A percentile compares a stretch with the other conserved stretches of the same genome.
Evolutionary conservation across 2,888 invertebrate species (phyloP).

Genomic region (Malachius bipustulatus): DNA sequence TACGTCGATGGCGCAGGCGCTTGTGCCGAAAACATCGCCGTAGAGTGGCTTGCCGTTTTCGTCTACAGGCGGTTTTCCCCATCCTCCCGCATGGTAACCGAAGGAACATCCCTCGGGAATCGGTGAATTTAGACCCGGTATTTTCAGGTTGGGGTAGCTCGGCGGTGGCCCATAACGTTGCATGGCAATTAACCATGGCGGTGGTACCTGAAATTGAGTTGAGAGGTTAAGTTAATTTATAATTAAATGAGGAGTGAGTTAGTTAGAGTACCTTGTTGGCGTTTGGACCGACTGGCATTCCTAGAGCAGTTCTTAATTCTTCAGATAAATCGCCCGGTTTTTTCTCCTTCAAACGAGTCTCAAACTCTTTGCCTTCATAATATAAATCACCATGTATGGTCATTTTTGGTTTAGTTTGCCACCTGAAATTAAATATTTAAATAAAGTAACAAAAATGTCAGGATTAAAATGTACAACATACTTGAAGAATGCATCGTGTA

Average conservation of each 20-base stretch:
- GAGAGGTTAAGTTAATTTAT: too few species aligned
- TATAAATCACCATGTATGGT: constrained; percentile 98
- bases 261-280: constrained; percentile 83
- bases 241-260: too few species aligned
- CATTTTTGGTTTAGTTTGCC: constrained; percentile 99
- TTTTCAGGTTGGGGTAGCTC: constrained; percentile 95
- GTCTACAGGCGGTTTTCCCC: constrained; percentile 99
- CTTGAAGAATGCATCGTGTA: constrained; percentile 98
- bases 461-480: constrained; percentile 32
- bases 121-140: constrained; percentile 94
- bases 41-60: constrained; percentile 95
- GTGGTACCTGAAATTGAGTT: constrained; percentile 54
- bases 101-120: constrained; percentile 97
- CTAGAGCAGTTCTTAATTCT: constrained; percentile 88
- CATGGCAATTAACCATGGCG: constrained; percentile 95
- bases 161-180: constrained; percentile 98
- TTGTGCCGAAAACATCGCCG: constrained; percentile 95
- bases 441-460: not conserved
- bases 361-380: constrained; percentile 98
- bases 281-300: constrained; percentile 96
- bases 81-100: constrained; percentile 98
- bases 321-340: constrained; percentile 97
- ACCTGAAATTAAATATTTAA: constrained; percentile 46
- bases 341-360: constrained; percentile 93
- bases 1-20: constrained; percentile 58